Conservation (phyloP, 2,888 invertebrate species). For the Drosophila ochracea region DNA sequence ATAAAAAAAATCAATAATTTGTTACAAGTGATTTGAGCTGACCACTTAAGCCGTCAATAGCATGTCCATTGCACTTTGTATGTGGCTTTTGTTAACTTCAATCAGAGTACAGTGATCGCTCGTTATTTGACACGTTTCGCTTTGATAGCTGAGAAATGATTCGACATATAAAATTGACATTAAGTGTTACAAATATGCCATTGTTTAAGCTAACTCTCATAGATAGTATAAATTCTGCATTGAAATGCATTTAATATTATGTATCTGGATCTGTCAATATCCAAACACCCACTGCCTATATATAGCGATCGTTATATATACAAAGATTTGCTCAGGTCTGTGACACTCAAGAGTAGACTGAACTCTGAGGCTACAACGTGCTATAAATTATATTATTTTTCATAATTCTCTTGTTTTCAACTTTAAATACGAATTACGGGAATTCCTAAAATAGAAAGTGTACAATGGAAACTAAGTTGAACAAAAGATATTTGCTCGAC, state of each 20-base stretch:
- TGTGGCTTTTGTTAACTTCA: conserved; percentile 6
- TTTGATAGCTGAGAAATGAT: not conserved
- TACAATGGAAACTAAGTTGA: not conserved
- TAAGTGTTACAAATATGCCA: not conserved
- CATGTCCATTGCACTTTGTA: conserved; percentile 37
- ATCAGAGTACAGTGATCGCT: not conserved
- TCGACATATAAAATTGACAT: not conserved
- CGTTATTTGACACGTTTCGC: not conserved
- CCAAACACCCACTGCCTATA: not conserved
- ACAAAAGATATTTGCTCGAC: conserved; percentile 1
- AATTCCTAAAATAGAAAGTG: not conserved
- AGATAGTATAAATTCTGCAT: not conserved
- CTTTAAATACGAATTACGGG: not conserved
- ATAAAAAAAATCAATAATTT: conserved; percentile 56
- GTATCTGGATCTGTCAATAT: not conserved
- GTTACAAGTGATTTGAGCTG: conserved; percentile 33
- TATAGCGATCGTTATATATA: not conserved
- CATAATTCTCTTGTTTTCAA: not conserved
- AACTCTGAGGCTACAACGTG: conserved; percentile 5
- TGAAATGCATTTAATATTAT: not conserved
- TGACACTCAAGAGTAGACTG: conserved; percentile 2
- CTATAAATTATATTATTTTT: not conserved
- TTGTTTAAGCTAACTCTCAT: not conserved
- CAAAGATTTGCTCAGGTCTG: conserved; percentile 1
- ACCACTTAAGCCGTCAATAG: conserved; percentile 43